Conservation (phyloP, 2,888 invertebrate genomes). For the Chloromyia formosa region DNA sequence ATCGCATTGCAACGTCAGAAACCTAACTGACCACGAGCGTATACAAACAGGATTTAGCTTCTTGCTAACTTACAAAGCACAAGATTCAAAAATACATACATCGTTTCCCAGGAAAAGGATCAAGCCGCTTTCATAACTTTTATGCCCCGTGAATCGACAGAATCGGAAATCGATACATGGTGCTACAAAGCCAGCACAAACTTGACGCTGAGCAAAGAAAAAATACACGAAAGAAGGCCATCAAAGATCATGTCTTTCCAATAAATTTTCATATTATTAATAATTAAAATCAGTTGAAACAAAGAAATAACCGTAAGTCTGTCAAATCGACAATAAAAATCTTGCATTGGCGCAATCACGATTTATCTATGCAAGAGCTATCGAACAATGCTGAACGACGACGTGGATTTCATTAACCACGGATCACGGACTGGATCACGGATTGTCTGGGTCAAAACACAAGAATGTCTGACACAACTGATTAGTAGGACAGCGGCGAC, state of each 20-base stretch:
- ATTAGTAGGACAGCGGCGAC: not conserved
- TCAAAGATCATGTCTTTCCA: constrained; percentile 14
- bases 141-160: too few relatives aligned
- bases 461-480: constrained; percentile 27
- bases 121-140: too few relatives aligned
- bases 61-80: too few relatives aligned
- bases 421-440: constrained; percentile 33
- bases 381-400: constrained; percentile 3
- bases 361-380: not conserved
- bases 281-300: not conserved
- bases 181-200: too few relatives aligned
- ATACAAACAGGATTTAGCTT: too few relatives aligned
- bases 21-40: too few relatives aligned
- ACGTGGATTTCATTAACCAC: constrained; percentile 23
- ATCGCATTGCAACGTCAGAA: too few relatives aligned
- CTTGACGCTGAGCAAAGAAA: too few relatives aligned
- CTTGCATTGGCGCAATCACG: not conserved
- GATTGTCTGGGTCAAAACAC: constrained; percentile 3
- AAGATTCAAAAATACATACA: too few relatives aligned
- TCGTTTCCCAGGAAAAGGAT: too few relatives aligned
- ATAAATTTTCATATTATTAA: constrained; percentile 9
- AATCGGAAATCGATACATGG: too few relatives aligned
- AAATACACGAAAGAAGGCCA: not conserved
- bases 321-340: not conserved
- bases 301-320: not conserved